Evolutionary conservation across 1,140 invertebrate genomes (phyloP).

Genomic region (Thrips palmi): DNA sequence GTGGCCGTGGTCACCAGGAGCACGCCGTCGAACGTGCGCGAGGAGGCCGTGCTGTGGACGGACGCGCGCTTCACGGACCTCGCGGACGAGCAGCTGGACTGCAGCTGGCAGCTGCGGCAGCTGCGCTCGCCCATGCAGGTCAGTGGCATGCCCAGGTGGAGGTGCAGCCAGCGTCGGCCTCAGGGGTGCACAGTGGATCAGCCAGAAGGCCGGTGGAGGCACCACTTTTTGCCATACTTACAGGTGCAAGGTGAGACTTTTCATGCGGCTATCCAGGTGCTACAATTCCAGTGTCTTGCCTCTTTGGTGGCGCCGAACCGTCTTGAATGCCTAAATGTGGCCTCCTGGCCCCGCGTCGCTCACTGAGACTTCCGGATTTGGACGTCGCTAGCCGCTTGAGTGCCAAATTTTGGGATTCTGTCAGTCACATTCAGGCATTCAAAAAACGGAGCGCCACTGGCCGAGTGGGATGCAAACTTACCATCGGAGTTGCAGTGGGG

Average conservation of each 20-base stretch:
- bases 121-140: constrained; percentile 32
- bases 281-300: neutral
- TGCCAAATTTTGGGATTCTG: neutral
- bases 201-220: constrained; percentile 1
- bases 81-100: constrained; percentile 54
- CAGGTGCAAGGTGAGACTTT: neutral
- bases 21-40: too few species aligned
- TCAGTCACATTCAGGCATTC: neutral
- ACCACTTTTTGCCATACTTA: constrained; percentile 3
- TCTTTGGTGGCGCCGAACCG: too few species aligned
- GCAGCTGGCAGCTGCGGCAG: constrained; percentile 66
- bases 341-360: too few species aligned
- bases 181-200: neutral
- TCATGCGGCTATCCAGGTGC: neutral
- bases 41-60: constrained; percentile 79
- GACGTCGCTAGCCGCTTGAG: too few species aligned
- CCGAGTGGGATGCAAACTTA: neutral
- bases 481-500: neutral
- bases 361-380: too few species aligned
- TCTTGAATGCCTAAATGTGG: too few species aligned
- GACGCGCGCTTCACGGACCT: constrained; percentile 79
- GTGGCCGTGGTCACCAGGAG: constrained; percentile 61
- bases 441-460: neutral
- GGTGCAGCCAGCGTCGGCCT: neutral
- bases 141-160: neutral